Evolutionary conservation across 2,113 vertebrate species (phyloP).

Genomic region (Toxostoma redivivum): DNA sequence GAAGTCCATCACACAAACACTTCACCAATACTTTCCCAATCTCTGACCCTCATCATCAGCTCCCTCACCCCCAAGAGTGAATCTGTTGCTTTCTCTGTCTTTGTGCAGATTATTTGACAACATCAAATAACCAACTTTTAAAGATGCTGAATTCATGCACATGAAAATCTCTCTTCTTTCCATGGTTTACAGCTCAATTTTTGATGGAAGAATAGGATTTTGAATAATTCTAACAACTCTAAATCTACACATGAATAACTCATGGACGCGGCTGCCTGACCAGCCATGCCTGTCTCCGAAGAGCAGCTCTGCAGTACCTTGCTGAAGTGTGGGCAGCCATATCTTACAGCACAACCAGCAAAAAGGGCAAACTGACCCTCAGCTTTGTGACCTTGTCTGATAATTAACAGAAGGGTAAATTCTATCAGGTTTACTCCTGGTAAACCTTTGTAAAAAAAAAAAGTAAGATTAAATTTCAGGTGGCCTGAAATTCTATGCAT

Average conservation of each 20-base stretch:
- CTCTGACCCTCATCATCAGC: neutral
- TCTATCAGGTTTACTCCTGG: neutral
- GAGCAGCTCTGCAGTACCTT: neutral
- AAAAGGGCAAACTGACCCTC: neutral
- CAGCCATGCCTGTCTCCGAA: neutral
- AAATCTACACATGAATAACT: neutral
- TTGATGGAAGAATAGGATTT: neutral
- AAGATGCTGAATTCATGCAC: neutral
- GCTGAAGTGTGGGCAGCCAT: neutral
- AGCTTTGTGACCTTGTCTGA: neutral
- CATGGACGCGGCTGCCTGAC: neutral
- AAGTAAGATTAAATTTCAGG: neutral
- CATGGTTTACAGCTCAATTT: neutral
- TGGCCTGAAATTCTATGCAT: neutral
- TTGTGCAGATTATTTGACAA: neutral
- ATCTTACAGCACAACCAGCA: neutral
- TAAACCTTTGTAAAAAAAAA: rapidly evolving
- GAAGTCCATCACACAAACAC: neutral
- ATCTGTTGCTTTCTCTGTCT: neutral
- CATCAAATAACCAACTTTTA: neutral
- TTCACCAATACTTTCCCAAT: neutral
- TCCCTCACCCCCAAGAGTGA: rapidly evolving
- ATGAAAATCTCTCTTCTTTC: neutral
- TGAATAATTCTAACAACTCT: neutral
- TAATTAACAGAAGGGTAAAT: neutral